A percentile compares a stretch with the other conserved stretches of the same genome.
Conservation (phyloP, 1,140 invertebrate genomes). For the Scaptomyza hsui region DNA sequence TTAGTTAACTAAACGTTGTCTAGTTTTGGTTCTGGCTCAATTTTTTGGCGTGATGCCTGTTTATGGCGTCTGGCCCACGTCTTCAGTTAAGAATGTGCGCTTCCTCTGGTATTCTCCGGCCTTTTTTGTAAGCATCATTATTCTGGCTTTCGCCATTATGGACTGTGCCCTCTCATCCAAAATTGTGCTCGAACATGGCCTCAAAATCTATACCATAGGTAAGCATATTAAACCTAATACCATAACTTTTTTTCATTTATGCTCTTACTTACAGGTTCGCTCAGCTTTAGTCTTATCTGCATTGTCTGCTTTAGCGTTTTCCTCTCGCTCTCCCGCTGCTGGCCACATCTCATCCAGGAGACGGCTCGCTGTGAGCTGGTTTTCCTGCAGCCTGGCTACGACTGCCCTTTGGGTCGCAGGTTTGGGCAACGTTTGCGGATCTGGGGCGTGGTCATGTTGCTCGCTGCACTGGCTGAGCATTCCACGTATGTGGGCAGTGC, state of each 20-base stretch:
- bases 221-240: background rate
- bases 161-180: slow-evolving; percentile 61
- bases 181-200: slow-evolving; percentile 57
- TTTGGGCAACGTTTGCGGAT: slow-evolving; percentile 55
- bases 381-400: slow-evolving; percentile 62
- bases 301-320: slow-evolving; percentile 65
- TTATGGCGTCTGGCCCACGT: slow-evolving; percentile 52
- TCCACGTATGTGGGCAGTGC: slow-evolving; percentile 69
- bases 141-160: slow-evolving; percentile 60
- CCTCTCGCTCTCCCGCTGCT: slow-evolving; percentile 57
- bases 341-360: slow-evolving; percentile 62
- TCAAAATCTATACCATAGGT: slow-evolving; percentile 77
- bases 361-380: slow-evolving; percentile 59
- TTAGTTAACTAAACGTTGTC: background rate
- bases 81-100: slow-evolving; percentile 42
- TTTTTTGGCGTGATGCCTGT: slow-evolving; percentile 72
- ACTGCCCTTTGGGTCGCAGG: slow-evolving; percentile 39
- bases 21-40: slow-evolving; percentile 68
- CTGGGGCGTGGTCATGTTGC: slow-evolving; percentile 53
- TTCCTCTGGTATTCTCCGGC: slow-evolving; percentile 65
- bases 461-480: slow-evolving; percentile 64
- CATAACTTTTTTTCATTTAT: background rate
- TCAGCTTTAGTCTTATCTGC: slow-evolving; percentile 76
- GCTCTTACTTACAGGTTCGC: slow-evolving; percentile 45
- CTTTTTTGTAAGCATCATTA: slow-evolving; percentile 41